Base-by-base conservation (phyloP, 2,797 vertebrate species). In the Sebastolobus alascanus region DNA sequence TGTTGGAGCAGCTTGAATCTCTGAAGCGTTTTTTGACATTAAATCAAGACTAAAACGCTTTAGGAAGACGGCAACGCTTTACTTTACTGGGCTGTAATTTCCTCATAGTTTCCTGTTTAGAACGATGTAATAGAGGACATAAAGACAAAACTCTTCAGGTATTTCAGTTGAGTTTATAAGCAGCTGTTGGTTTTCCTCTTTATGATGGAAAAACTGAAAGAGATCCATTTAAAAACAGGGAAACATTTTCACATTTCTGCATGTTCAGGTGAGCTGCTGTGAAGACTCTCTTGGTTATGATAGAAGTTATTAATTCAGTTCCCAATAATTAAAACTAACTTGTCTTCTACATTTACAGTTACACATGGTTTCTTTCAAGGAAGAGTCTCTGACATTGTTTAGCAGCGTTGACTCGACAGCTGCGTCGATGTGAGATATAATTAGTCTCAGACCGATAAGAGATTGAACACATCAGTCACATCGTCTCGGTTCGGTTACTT, bases 121-220 rank as follows among this genome's bases (percentile, higher is more conserved):
- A 65, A 20, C 1, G 1, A 22, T 31, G 40, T 33, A 20, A 54
- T 1, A 4, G 25, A 2, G 20, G 6, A 18, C 22, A 13, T 40
- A 22, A 43, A 29, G 35, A 40, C 18, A 20, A 20, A 55, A 8
- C 25, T 16, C 50, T 54, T 11, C 6, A 70, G 54, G 54, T 63
- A 8, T 63, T 40, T 60, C 56, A 40, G 54, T 25, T 38, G 33
- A 12, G 33, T 59, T 73, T 27, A 50, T 35, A 27, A 52, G 38
- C n/a, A 27, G 18, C 4, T 38, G 46, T 38, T 38, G 16, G 35
- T 37, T 55, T 56, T 18, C 46, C 1, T 14, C 43, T 18, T 29
- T 29, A 58, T 16, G 56, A 58, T 73, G 71, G 71, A 73, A 54
- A 73, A 54, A 73, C 40, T 35, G 18, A 59, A 3, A 13, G 7